A percentile compares a stretch with the other conserved stretches of the same genome.
Conservation (phyloP, 2,113 vertebrate genomes). For the Heloderma charlesbogerti region DNA sequence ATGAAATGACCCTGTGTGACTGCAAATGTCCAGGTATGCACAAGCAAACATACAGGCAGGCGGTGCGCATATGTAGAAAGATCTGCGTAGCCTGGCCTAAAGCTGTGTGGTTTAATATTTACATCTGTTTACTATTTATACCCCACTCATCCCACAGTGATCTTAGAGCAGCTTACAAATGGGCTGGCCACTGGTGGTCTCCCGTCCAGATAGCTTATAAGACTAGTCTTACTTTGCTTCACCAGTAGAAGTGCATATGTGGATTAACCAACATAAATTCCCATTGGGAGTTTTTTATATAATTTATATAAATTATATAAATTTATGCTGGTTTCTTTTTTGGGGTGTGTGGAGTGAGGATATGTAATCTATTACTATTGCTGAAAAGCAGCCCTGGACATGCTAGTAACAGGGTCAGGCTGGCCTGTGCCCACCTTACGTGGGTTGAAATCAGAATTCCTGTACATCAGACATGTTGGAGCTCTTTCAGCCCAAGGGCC, state of each 20-base stretch:
- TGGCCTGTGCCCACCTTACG: background rate
- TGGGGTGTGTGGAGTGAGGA: too few relatives aligned
- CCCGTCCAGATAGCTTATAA: background rate
- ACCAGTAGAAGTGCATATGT: background rate
- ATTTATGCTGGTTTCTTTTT: background rate
- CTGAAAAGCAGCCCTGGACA: background rate
- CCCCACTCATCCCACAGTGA: background rate
- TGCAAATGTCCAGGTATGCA: background rate
- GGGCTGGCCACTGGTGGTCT: background rate
- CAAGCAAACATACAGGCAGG: background rate
- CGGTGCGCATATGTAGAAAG: background rate
- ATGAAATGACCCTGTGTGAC: background rate
- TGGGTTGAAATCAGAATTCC: background rate
- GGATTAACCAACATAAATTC: background rate
- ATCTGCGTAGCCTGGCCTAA: background rate
- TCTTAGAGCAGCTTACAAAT: background rate
- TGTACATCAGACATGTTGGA: too few relatives aligned
- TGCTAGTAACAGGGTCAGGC: background rate
- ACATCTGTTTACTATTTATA: background rate
- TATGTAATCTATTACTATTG: background rate
- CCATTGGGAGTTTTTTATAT: background rate
- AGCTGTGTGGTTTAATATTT: background rate
- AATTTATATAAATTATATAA: too few relatives aligned
- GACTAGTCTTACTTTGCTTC: background rate
- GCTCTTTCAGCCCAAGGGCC: too few relatives aligned